Conservation (phyloP, 2,797 vertebrate species). For the Tympanoctomys barrerae region DNA sequence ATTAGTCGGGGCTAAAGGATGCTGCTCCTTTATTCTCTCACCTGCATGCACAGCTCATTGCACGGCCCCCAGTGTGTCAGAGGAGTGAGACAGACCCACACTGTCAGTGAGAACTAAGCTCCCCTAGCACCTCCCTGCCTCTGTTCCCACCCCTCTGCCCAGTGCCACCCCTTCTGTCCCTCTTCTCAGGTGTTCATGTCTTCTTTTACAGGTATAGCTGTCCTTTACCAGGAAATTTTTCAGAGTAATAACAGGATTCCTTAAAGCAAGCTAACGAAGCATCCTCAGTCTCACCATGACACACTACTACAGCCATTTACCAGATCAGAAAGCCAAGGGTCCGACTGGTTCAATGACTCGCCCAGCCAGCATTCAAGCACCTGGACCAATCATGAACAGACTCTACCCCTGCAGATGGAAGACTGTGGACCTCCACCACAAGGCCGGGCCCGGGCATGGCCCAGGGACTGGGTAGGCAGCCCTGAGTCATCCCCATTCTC, state of each 20-base stretch:
- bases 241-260: background rate
- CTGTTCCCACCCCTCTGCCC: background rate
- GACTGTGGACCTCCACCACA: background rate
- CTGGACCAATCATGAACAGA: background rate
- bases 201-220: background rate
- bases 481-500: conserved; percentile 57
- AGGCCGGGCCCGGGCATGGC: conserved; percentile 1
- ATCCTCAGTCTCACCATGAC: background rate
- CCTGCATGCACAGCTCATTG: background rate
- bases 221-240: background rate
- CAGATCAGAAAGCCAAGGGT: conserved; percentile 55
- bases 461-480: background rate
- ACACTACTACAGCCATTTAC: background rate
- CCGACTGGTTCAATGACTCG: background rate
- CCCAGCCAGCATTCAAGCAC: background rate
- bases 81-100: background rate
- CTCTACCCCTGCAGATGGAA: background rate
- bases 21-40: background rate
- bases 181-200: background rate
- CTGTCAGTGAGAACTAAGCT: background rate
- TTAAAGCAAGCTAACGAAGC: background rate
- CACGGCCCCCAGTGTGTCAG: background rate
- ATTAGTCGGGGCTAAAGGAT: background rate
- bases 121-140: background rate
- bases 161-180: background rate